Evolutionary conservation across 2,888 invertebrate species (phyloP).

Genomic region (Caenorhabditis sulstoni): DNA sequence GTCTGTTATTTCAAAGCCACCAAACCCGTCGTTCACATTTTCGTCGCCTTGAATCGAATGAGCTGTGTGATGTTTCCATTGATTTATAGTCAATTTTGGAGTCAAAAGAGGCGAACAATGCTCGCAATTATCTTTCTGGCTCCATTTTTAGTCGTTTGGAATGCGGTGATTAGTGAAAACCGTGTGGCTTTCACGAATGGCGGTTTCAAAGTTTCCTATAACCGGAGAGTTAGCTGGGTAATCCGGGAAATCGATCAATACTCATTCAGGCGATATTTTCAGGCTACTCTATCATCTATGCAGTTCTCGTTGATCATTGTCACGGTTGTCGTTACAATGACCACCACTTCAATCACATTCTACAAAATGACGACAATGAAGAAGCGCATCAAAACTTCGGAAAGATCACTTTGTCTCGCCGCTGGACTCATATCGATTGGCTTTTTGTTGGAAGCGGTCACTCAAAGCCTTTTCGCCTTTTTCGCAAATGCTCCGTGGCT

Average conservation of each 20-base stretch:
- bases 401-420: conserved; percentile 33
- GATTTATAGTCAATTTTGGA: conserved; percentile 44
- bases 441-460: conserved; percentile 35
- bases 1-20: conserved; percentile 32
- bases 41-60: conserved; percentile 45
- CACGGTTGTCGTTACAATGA: conserved; percentile 39
- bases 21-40: conserved; percentile 40
- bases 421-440: conserved; percentile 38
- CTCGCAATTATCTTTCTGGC: conserved; percentile 11
- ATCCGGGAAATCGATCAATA: too few species aligned
- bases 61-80: conserved; percentile 48
- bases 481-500: conserved; percentile 43
- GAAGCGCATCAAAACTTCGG: conserved; percentile 40
- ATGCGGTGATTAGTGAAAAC: conserved; percentile 25
- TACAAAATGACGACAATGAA: conserved; percentile 43
- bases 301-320: conserved; percentile 28
- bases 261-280: not conserved
- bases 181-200: conserved; percentile 19
- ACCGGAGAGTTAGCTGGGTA: conserved; percentile 30
- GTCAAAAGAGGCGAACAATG: conserved; percentile 18
- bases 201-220: conserved; percentile 27
- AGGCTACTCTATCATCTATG: conserved; percentile 42
- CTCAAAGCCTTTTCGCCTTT: conserved; percentile 40
- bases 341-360: conserved; percentile 35
- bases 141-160: conserved; percentile 44